phyloP scores from a whole-genome alignment of 1,140 invertebrate genomes.

The Nebria ingens region DNA sequence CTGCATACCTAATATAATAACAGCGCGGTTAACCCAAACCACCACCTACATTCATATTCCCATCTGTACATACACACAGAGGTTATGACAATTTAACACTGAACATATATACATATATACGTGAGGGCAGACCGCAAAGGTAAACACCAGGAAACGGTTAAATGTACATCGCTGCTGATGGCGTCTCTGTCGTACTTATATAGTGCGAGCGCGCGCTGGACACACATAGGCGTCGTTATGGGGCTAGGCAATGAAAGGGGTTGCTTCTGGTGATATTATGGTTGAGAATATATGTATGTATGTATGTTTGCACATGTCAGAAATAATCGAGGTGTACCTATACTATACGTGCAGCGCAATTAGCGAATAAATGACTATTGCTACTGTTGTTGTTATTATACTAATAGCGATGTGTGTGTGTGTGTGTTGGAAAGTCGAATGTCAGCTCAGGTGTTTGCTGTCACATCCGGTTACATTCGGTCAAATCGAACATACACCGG shows the following conservation, averaged over 20 bases:
- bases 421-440: neutral
- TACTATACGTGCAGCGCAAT: slow-evolving; percentile 3
- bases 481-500: neutral
- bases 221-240: neutral
- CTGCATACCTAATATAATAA: slow-evolving; percentile 8
- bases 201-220: neutral
- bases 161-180: neutral
- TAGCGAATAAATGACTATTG: slow-evolving; percentile 6
- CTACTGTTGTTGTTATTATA: too few relatives aligned
- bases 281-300: neutral
- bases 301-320: slow-evolving; percentile 3
- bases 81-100: slow-evolving; percentile 1
- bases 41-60: neutral
- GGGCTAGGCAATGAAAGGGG: neutral
- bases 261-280: neutral
- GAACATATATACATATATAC: neutral
- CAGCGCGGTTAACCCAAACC: neutral
- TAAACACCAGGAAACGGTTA: neutral
- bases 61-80: neutral
- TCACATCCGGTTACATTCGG: neutral
- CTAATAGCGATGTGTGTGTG: too few relatives aligned
- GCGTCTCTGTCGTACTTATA: too few relatives aligned
- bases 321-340: neutral
- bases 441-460: slow-evolving; percentile 4
- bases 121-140: neutral